Conservation (phyloP, 1,140 invertebrate genomes). For the Drosophila subobscura region DNA sequence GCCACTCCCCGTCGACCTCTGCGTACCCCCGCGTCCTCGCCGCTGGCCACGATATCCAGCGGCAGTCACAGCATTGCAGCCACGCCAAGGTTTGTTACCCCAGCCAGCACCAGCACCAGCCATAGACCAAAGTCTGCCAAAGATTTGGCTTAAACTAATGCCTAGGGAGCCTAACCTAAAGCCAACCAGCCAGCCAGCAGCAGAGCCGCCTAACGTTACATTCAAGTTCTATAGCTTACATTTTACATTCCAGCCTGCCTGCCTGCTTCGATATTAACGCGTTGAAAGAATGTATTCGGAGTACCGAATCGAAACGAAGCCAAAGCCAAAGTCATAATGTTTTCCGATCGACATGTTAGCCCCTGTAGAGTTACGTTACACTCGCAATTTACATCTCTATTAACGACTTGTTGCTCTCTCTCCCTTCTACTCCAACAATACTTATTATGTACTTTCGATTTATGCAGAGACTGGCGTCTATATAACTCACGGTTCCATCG, state of each 20-base stretch:
- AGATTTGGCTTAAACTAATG: too few species aligned
- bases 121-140: background rate
- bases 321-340: too few species aligned
- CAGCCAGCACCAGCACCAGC: constrained; percentile 7
- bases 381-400: constrained; percentile 36
- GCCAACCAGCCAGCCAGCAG: too few species aligned
- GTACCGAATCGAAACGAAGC: too few species aligned
- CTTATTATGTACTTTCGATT: constrained; percentile 36
- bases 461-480: constrained; percentile 82
- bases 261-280: too few species aligned
- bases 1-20: constrained; percentile 74
- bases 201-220: too few species aligned
- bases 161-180: too few species aligned
- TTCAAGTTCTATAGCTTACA: too few species aligned
- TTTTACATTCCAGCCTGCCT: too few species aligned
- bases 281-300: too few species aligned
- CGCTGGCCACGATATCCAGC: constrained; percentile 76
- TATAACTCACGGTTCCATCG: constrained; percentile 81
- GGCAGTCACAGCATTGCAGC: constrained; percentile 63
- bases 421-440: constrained; percentile 64
- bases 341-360: too few species aligned
- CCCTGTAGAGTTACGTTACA: background rate
- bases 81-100: constrained; percentile 80
- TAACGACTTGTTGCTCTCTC: constrained; percentile 73
- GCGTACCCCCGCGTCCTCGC: constrained; percentile 78